Evolutionary conservation across 2,888 invertebrate genomes (phyloP).

Genomic region (Pristionchus mayeri): DNA sequence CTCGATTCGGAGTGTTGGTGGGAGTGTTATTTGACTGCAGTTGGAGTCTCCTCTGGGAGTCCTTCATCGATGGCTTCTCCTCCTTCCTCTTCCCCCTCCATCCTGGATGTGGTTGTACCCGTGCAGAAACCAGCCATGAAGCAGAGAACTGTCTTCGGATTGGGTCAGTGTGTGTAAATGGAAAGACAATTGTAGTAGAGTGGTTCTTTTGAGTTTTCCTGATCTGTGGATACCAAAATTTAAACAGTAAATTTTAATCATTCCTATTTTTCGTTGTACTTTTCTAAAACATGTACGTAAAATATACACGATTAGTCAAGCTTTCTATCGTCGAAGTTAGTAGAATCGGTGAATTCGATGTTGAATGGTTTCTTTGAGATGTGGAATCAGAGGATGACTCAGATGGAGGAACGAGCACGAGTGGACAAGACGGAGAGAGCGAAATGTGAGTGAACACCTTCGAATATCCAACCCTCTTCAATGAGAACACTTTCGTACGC

Average conservation of each 20-base stretch:
- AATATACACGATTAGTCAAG: no score
- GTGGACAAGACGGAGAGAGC: neutral
- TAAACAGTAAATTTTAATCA: no score
- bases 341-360: neutral
- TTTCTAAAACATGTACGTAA: no score
- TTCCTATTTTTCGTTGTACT: no score
- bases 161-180: neutral
- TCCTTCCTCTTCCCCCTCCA: conserved; percentile 12
- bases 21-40: neutral
- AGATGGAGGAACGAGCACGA: neutral
- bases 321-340: no score
- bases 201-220: no score
- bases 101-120: conserved; percentile 23
- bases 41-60: neutral
- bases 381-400: neutral
- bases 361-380: neutral
- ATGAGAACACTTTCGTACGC: no score
- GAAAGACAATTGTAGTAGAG: no score
- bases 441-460: neutral
- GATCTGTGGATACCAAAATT: no score
- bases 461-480: no score
- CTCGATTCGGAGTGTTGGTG: neutral
- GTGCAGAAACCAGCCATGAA: conserved; percentile 13
- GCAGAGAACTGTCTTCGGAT: neutral
- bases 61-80: neutral